phyloP scores from a whole-genome alignment of 2,797 vertebrate genomes.

The Megaceryle alcyon region DNA sequence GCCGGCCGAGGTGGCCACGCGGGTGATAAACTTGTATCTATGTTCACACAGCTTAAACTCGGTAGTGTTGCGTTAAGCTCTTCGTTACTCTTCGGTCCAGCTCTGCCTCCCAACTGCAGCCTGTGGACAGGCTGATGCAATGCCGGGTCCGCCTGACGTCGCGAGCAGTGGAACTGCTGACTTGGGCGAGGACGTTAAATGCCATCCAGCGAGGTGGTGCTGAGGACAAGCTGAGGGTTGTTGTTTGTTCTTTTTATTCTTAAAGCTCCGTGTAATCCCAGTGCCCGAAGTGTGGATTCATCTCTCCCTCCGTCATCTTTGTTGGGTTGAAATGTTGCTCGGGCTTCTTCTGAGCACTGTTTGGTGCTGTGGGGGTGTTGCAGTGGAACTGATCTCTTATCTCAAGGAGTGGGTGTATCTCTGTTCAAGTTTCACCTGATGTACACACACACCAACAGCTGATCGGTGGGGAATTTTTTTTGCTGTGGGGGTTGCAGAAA shows the following conservation, averaged over 20 bases:
- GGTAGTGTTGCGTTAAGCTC: background rate
- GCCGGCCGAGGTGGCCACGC: background rate
- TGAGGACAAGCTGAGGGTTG: background rate
- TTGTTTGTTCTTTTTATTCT: background rate
- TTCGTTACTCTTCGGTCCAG: rapidly evolving
- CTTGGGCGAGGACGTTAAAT: background rate
- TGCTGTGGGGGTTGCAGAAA: background rate
- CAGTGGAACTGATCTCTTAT: rapidly evolving
- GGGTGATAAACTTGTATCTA: background rate
- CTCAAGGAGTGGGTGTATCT: background rate
- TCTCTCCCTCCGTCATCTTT: rapidly evolving
- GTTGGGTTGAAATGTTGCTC: background rate
- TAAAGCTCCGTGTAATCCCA: background rate
- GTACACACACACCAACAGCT: rapidly evolving
- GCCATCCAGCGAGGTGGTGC: background rate
- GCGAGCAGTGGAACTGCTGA: background rate
- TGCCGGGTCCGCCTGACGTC: background rate
- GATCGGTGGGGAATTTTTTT: background rate
- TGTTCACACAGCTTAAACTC: background rate
- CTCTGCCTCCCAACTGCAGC: background rate
- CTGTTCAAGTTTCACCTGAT: rapidly evolving
- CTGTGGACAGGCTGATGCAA: background rate
- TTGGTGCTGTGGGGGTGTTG: background rate
- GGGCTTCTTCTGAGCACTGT: background rate
- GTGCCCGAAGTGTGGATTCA: rapidly evolving